Evolutionary conservation across 2,113 vertebrate species (phyloP).

Genomic region (Ardeotis arabs): DNA sequence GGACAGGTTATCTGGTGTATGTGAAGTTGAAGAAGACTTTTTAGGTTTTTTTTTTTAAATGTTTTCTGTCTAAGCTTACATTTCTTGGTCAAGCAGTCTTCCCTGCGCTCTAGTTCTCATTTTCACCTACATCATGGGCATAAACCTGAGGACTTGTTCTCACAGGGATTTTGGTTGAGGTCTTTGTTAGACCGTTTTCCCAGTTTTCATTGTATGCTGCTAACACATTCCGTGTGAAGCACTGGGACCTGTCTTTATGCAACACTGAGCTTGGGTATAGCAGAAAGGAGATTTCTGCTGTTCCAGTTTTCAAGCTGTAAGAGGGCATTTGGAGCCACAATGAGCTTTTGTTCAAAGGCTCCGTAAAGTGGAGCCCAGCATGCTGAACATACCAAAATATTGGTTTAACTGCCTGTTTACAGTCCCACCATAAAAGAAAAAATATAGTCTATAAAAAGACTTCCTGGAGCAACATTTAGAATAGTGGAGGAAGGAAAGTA

Average conservation of each 20-base stretch:
- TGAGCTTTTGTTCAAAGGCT: conserved; percentile 55
- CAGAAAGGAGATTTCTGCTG: neutral
- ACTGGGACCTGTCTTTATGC: neutral
- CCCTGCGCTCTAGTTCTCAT: neutral
- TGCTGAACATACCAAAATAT: conserved; percentile 49
- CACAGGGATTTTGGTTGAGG: neutral
- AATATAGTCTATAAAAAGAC: conserved; percentile 68
- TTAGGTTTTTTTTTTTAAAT: no score
- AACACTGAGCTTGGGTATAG: neutral
- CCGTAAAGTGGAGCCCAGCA: conserved; percentile 52
- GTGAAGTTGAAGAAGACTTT: rapidly evolving
- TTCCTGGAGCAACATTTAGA: conserved; percentile 60
- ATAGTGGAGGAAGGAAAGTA: conserved; percentile 19
- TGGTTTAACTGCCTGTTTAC: conserved; percentile 62
- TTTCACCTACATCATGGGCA: neutral
- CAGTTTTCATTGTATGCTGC: rapidly evolving
- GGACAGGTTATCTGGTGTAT: neutral
- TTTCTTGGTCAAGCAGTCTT: neutral
- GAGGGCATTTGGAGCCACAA: neutral
- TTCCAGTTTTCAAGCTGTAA: neutral
- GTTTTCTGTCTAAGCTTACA: neutral
- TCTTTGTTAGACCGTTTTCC: neutral
- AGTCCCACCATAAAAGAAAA: conserved; percentile 57
- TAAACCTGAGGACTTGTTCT: neutral
- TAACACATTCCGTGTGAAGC: neutral